A percentile compares a stretch with the other conserved stretches of the same genome.
Evolutionary conservation across 2,797 vertebrate species (phyloP).

Genomic region (Danio jaintianensis): DNA sequence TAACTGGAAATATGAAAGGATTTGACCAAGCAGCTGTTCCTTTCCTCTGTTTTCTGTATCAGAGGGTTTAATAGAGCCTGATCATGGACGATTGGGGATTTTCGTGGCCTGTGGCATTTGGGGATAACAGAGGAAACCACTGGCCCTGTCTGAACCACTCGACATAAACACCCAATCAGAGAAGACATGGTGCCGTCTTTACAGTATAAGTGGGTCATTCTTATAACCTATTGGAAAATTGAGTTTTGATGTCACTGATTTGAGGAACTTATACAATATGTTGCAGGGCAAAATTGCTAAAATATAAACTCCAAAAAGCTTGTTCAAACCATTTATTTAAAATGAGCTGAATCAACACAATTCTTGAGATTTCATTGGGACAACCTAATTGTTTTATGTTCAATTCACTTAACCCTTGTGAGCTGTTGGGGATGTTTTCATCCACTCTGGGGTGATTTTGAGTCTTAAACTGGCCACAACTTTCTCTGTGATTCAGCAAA

Average conservation of each 20-base stretch:
- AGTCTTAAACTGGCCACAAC: no score
- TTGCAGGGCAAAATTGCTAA: no score
- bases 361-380: no score
- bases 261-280: no score
- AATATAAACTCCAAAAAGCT: no score
- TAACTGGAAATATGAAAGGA: background rate
- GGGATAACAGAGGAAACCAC: constrained; percentile 34
- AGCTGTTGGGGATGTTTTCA: no score
- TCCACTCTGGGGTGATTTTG: no score
- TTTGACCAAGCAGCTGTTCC: constrained; percentile 35
- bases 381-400: no score
- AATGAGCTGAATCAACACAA: no score
- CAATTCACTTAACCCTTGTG: no score
- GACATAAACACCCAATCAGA: constrained; percentile 2
- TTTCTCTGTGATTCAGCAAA: no score
- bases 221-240: background rate
- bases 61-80: constrained; percentile 9
- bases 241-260: background rate
- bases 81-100: constrained; percentile 47
- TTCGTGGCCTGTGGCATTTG: constrained; percentile 43
- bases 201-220: background rate
- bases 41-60: constrained; percentile 31
- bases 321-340: no score
- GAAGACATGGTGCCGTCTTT: background rate
- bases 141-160: constrained; percentile 16